Evolutionary conservation across 2,888 invertebrate genomes (phyloP).

Genomic region (Meandrusa payeni): DNA sequence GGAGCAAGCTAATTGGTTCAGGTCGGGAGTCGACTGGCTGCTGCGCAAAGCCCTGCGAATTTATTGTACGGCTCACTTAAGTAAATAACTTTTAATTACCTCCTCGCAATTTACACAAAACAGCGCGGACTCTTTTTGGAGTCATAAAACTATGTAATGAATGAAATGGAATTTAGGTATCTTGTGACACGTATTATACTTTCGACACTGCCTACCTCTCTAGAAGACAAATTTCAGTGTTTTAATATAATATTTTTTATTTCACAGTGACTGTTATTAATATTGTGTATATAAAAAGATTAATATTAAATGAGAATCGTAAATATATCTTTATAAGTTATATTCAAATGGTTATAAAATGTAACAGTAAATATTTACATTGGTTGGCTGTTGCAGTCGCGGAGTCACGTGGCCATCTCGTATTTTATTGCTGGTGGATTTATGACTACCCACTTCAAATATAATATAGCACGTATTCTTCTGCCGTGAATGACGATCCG

Average conservation of each 20-base stretch:
- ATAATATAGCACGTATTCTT: constrained; percentile 43
- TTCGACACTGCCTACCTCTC: too few relatives aligned
- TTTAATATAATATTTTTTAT: too few relatives aligned
- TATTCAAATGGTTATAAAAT: constrained; percentile 49
- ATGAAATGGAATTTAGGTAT: constrained; percentile 2
- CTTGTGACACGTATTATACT: too few relatives aligned
- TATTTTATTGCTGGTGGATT: constrained; percentile 63
- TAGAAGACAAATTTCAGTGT: too few relatives aligned
- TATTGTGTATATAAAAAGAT: too few relatives aligned
- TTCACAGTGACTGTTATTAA: too few relatives aligned
- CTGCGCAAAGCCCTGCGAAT: constrained; percentile 56
- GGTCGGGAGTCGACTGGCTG: constrained; percentile 36
- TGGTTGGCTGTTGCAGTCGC: constrained; percentile 40
- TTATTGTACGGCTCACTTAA: constrained; percentile 49
- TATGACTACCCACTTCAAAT: constrained; percentile 55
- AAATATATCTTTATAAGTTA: constrained; percentile 37
- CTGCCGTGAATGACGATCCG: constrained; percentile 19
- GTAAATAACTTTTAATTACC: constrained; percentile 52
- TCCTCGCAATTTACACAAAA: constrained; percentile 29
- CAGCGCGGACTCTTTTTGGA: constrained; percentile 23
- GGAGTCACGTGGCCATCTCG: constrained; percentile 55
- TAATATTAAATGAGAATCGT: constrained; percentile 32
- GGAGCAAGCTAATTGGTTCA: constrained; percentile 71
- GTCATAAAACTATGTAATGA: constrained; percentile 28
- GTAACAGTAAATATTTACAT: constrained; percentile 62